phyloP scores from a whole-genome alignment of 2,113 vertebrate genomes.

The Carollia perspicillata region DNA sequence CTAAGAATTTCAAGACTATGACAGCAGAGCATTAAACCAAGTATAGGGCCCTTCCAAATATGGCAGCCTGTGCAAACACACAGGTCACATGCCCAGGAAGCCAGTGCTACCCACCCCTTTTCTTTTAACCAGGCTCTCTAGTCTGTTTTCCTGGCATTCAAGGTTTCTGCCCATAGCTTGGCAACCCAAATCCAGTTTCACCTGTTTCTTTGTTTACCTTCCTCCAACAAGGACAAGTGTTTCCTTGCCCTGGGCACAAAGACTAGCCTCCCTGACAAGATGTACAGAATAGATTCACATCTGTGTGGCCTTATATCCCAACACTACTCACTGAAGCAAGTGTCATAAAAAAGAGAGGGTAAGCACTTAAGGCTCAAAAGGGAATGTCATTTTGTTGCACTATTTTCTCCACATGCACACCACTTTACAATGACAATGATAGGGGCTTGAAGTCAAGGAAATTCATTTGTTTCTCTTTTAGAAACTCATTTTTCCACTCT shows the following conservation, averaged over 20 bases:
- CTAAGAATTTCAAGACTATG: not conserved
- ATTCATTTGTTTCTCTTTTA: conserved; percentile 18
- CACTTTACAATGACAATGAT: not conserved
- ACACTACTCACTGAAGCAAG: not conserved
- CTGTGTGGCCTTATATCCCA: not conserved
- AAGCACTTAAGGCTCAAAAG: not conserved
- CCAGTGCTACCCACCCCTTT: not conserved
- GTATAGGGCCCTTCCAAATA: not conserved
- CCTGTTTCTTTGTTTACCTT: conserved; percentile 6
- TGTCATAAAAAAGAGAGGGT: not conserved
- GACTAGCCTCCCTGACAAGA: not conserved
- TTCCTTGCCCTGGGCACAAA: not conserved
- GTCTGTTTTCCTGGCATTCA: not conserved
- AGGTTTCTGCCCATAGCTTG: not conserved
- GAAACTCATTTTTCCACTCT: not conserved
- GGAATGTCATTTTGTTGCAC: not conserved
- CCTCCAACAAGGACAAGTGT: not conserved
- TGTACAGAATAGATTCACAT: not conserved
- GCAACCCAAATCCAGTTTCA: not conserved
- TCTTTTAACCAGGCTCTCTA: not conserved
- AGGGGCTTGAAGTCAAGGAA: not conserved
- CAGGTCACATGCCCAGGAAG: not conserved
- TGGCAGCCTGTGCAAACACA: not conserved
- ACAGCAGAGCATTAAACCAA: not conserved
- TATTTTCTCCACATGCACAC: not conserved